Evolutionary conservation across 2,113 vertebrate species (phyloP).

Genomic region (Raja brachyura): DNA sequence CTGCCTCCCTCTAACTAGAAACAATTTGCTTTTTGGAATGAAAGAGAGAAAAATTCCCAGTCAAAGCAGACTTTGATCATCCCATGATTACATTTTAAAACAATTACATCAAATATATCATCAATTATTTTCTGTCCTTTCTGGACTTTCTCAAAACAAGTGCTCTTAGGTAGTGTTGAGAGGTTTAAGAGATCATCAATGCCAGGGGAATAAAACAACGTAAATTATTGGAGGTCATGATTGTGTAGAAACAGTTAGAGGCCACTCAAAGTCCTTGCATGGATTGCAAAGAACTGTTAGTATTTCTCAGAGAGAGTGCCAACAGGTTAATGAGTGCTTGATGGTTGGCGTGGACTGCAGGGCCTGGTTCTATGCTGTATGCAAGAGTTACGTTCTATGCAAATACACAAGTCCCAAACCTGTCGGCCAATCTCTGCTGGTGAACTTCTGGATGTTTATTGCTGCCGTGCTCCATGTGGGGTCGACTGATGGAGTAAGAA

Average conservation of each 20-base stretch:
- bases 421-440: too few species aligned
- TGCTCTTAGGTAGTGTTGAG: background rate
- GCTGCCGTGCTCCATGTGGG: too few species aligned
- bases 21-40: background rate
- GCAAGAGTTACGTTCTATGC: too few species aligned
- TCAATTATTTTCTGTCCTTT: background rate
- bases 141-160: background rate
- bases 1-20: background rate
- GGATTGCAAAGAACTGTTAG: background rate
- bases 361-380: too few species aligned
- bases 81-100: background rate
- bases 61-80: background rate
- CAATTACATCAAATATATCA: background rate
- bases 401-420: too few species aligned
- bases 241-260: background rate
- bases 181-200: background rate
- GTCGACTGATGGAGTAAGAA: too few species aligned
- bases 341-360: too few species aligned
- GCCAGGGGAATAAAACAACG: background rate
- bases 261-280: background rate
- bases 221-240: background rate
- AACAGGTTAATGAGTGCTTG: too few species aligned
- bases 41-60: background rate
- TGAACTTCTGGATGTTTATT: too few species aligned
- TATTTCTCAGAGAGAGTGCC: too few species aligned